Base-by-base conservation (phyloP, 1,140 invertebrate species). In the Bradysia coprophila region DNA sequence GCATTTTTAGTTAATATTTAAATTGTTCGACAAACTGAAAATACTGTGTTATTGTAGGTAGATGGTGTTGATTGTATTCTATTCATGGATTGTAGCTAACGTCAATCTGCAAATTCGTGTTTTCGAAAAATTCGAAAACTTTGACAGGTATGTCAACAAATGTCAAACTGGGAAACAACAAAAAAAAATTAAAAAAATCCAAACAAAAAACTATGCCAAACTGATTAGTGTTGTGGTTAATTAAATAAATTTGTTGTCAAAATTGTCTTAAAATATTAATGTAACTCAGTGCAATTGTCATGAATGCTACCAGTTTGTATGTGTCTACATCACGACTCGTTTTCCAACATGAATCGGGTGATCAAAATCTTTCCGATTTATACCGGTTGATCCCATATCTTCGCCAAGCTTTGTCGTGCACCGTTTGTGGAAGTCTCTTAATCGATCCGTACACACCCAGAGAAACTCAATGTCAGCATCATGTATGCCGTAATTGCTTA, bases 261-360 rank as follows among this genome's bases (percentile, higher is more conserved):
- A 9, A n/a, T 31, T 31, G 8, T 31, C 28, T n/a, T 8, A 9
- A n/a, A 31, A 31, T 31, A 31, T 31, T 8, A 31, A n/a, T n/a
- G n/a, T 34, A 16, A 34, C n/a, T n/a, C n/a, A n/a, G n/a, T n/a
- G n/a, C n/a, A n/a, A n/a, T n/a, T 13, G 24, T 56, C 55, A 88
- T 88, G 85, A 86, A 86, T 68, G 78, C 82, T 44, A 78, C 80
- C 34, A 85, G 75, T 61, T 68, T 88, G 40, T 90, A 88, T 63
- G 74, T 87, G 44, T 81, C 79, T 47, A 85, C 82, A 38, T 83
- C 78, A 67, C 74, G 82, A 46, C 66, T 83, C 54, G 76, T 87
- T 46, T 65, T 89, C 49, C 66, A 76, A 45, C 48, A 64, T 16
- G 60, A 65, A 40, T 51, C 55, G 21, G 73, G 78, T 43, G 77